Evolutionary conservation across 2,113 vertebrate species (phyloP).

Genomic region (Prunella fulvescens): DNA sequence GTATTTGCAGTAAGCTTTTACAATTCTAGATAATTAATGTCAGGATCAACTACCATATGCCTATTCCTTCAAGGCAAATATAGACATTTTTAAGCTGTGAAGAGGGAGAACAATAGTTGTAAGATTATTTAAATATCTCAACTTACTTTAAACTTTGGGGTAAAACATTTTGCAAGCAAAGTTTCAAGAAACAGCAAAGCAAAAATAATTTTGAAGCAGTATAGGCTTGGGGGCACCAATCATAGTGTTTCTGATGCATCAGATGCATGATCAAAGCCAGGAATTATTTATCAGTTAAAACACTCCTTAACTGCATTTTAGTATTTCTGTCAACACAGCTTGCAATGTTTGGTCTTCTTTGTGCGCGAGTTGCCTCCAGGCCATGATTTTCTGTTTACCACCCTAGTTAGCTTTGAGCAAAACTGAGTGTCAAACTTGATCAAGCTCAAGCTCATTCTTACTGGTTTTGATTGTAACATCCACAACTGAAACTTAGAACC

Average conservation of each 20-base stretch:
- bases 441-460: background rate
- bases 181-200: background rate
- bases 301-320: background rate
- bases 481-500: background rate
- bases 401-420: background rate
- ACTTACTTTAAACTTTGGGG: background rate
- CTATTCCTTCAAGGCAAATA: background rate
- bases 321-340: background rate
- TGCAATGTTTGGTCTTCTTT: background rate
- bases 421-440: background rate
- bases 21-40: background rate
- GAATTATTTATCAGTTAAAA: background rate
- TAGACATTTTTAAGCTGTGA: background rate
- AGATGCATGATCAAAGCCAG: background rate
- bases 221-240: background rate
- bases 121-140: background rate
- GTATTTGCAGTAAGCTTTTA: background rate
- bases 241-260: background rate
- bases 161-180: background rate
- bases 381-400: background rate
- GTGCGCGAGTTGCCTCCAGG: background rate
- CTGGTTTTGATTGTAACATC: background rate
- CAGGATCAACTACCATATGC: background rate
- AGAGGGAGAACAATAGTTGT: background rate
- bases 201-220: background rate